Percentiles rank a stretch among this genome's conserved stretches.
These are phyloP conservation scores for Mesoligia furuncula DNA, from an alignment of 2,888 invertebrate genomes.

Conservation along the genomic window DNA sequence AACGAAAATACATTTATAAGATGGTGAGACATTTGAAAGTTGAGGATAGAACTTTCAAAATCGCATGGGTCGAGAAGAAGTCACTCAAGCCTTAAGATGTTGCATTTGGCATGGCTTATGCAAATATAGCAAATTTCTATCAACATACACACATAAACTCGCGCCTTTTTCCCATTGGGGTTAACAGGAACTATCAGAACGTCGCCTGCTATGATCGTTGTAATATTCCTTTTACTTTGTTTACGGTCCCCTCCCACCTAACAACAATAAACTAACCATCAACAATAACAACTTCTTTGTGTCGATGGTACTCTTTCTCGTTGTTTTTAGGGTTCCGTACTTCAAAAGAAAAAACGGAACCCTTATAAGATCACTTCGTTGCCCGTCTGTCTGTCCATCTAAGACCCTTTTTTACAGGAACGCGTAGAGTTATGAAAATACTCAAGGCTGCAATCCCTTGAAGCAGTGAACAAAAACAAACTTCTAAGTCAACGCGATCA, in stretches of 20 bases:
- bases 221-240: background rate
- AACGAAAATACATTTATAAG: background rate
- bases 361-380: too few relatives aligned
- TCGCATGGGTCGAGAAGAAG: background rate
- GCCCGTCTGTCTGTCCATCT: too few relatives aligned
- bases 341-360: too few relatives aligned
- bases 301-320: background rate
- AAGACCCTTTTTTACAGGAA: too few relatives aligned
- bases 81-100: background rate
- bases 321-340: background rate
- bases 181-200: background rate
- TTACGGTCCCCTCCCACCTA: background rate
- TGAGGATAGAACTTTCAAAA: background rate
- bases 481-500: too few relatives aligned
- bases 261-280: background rate
- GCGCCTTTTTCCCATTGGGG: background rate
- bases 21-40: conserved; percentile 18
- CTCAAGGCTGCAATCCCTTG: too few relatives aligned
- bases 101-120: background rate
- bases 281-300: background rate
- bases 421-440: too few relatives aligned
- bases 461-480: too few relatives aligned
- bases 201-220: background rate
- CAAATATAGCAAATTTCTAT: background rate
- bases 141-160: background rate